phyloP scores from a whole-genome alignment of 2,888 invertebrate species.

The Sicus ferrugineus region DNA sequence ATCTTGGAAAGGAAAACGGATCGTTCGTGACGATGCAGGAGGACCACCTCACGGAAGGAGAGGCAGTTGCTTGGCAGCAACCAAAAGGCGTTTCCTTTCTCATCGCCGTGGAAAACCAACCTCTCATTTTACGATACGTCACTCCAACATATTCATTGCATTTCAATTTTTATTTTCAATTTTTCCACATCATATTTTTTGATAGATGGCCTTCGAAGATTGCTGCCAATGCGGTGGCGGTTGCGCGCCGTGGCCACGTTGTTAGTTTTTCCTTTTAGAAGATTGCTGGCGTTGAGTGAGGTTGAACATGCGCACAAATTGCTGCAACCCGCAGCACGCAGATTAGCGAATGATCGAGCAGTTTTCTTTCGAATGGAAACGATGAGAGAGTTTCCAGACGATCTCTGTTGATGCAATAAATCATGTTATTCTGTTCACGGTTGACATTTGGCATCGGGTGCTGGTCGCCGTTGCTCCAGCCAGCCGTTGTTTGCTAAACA shows the following conservation, averaged over 20 bases:
- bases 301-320: constrained; percentile 47
- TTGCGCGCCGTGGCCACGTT: neutral
- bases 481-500: constrained; percentile 12
- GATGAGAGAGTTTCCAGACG: neutral
- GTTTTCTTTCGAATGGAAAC: constrained; percentile 28
- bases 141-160: neutral
- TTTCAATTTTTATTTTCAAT: constrained; percentile 25
- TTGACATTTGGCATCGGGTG: neutral
- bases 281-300: constrained; percentile 14
- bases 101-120: neutral
- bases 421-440: neutral
- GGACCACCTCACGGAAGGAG: constrained; percentile 15
- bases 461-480: neutral
- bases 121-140: neutral
- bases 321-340: constrained; percentile 45
- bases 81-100: neutral
- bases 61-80: neutral
- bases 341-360: constrained; percentile 42
- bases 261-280: neutral
- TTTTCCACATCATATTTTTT: neutral
- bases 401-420: constrained; percentile 13
- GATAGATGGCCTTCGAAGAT: constrained; percentile 11
- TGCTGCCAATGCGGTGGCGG: constrained; percentile 4
- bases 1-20: constrained; percentile 9
- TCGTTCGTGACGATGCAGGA: neutral